Conservation (phyloP, 2,797 vertebrate species). For the Enteromius treurensis region DNA sequence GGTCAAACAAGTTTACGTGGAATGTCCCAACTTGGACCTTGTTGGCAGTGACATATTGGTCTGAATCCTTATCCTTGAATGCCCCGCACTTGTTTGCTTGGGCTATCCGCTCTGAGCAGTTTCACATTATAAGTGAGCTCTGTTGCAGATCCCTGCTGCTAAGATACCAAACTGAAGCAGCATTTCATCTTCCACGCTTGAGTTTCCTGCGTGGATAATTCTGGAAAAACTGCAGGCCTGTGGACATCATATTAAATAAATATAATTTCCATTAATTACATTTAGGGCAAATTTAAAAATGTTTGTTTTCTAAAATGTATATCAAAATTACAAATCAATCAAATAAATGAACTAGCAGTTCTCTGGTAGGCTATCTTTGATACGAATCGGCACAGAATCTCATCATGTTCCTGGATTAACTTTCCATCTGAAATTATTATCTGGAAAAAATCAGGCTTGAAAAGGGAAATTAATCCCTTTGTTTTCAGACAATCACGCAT, state of each 20-base stretch:
- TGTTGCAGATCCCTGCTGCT: conserved; percentile 35
- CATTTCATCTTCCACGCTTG: conserved; percentile 19
- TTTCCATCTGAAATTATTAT: conserved; percentile 5
- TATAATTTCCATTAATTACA: not conserved
- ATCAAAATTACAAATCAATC: not conserved
- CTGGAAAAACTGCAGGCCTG: not conserved
- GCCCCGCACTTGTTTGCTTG: conserved; percentile 43
- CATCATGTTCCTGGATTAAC: conserved; percentile 23
- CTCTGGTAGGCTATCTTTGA: not conserved
- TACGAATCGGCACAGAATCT: not conserved
- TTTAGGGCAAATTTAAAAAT: not conserved
- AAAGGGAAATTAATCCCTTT: conserved; percentile 23
- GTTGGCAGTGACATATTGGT: conserved; percentile 28
- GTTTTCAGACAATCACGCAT: conserved; percentile 7
- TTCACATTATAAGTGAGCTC: conserved; percentile 38
- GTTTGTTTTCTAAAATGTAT: not conserved
- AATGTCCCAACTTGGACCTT: conserved; percentile 25
- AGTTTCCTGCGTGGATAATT: conserved; percentile 1
- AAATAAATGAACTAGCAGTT: not conserved
- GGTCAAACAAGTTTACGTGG: conserved; percentile 8
- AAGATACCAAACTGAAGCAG: conserved; percentile 35
- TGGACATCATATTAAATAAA: not conserved
- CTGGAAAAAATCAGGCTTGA: not conserved
- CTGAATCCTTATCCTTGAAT: conserved; percentile 42
- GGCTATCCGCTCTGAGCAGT: conserved; percentile 47